Evolutionary conservation across 1,140 invertebrate species (phyloP).

Genomic region (Pentalonia nigronervosa): DNA sequence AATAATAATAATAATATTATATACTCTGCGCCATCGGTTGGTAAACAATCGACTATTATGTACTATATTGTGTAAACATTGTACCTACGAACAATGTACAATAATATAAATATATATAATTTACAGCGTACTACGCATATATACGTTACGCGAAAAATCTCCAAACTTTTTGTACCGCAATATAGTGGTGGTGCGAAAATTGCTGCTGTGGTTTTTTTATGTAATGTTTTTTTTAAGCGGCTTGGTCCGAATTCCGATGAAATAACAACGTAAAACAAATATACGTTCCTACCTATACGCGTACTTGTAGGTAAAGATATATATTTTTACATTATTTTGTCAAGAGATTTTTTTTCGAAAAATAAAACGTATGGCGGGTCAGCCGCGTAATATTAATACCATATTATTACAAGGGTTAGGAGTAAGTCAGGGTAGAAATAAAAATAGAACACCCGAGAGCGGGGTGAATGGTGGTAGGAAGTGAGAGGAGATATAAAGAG

Average conservation of each 20-base stretch:
- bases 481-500: not conserved
- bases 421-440: not conserved
- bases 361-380: not conserved
- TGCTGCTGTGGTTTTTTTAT: not conserved
- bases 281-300: not conserved
- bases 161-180: not conserved
- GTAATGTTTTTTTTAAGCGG: not conserved
- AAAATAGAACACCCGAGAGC: not conserved
- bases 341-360: conserved; percentile 22
- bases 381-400: not conserved
- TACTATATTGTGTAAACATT: not conserved
- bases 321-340: not conserved
- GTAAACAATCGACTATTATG: not conserved
- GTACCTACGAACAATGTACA: not conserved
- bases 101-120: not conserved
- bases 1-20: not conserved
- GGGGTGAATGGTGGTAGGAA: not conserved
- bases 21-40: not conserved
- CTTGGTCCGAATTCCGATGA: not conserved
- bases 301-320: not conserved
- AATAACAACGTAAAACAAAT: not conserved
- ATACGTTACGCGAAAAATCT: not conserved
- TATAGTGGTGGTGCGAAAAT: not conserved
- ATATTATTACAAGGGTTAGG: conserved; percentile 43
- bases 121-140: not conserved